Conservation (phyloP, 2,113 vertebrate species). For the Aptenodytes forsteri region DNA sequence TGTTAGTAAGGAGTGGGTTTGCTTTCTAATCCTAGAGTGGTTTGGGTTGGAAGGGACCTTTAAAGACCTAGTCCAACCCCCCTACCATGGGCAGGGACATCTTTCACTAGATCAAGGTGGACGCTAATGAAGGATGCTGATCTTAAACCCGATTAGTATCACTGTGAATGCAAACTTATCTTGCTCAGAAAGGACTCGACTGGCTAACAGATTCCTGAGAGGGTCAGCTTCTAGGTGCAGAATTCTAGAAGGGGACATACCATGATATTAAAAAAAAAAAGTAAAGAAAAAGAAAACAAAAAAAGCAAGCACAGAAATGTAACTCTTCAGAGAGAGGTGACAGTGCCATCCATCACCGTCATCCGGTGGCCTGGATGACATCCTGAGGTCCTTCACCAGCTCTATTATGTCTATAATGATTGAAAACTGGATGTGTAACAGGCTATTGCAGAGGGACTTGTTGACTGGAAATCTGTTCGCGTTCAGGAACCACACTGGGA, state of each 20-base stretch:
- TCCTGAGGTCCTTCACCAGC: not conserved
- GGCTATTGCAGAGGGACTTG: not conserved
- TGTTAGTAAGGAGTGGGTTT: not conserved
- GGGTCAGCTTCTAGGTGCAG: not conserved
- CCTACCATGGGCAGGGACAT: not conserved
- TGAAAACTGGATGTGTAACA: not conserved
- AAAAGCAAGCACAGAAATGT: not conserved
- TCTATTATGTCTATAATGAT: not conserved
- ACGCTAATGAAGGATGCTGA: not conserved
- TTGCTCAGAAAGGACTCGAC: rapidly evolving
- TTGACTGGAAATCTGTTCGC: not conserved
- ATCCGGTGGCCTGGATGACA: not conserved
- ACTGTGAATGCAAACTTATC: not conserved
- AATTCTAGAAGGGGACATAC: not conserved
- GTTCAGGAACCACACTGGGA: not conserved
- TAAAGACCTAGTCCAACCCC: not conserved
- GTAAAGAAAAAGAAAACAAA: not conserved
- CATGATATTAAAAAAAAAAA: not conserved
- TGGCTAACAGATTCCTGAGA: not conserved
- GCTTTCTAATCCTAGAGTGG: not conserved
- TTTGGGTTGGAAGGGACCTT: not conserved
- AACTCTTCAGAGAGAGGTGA: not conserved
- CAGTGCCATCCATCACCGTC: not conserved
- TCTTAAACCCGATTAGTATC: not conserved
- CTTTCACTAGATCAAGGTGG: not conserved